Evolutionary conservation across 2,797 vertebrate species (phyloP).

Genomic region (Tadarida brasiliensis): DNA sequence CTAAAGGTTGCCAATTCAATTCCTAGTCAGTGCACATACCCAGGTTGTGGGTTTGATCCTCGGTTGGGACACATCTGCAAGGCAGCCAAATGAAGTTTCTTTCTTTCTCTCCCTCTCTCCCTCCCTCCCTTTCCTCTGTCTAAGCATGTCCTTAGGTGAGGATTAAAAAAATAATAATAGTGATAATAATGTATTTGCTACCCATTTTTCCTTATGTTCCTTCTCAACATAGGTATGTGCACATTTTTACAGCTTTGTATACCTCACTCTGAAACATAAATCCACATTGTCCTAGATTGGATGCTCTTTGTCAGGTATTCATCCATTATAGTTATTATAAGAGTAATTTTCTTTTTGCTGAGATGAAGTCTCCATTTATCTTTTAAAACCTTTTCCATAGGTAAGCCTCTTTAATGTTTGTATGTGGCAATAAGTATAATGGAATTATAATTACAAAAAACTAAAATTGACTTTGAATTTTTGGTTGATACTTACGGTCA

Average conservation of each 20-base stretch:
- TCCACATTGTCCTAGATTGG: neutral
- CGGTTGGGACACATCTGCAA: neutral
- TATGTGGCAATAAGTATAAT: neutral
- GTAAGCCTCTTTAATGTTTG: constrained; percentile 27
- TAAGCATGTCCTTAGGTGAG: neutral
- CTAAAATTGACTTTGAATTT: neutral
- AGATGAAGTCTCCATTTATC: constrained; percentile 27
- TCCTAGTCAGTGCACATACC: neutral
- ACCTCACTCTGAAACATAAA: constrained; percentile 6
- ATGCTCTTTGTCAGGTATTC: neutral
- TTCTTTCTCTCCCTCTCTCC: no score
- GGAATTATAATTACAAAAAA: constrained; percentile 41
- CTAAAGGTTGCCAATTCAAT: neutral
- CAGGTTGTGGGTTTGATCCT: neutral
- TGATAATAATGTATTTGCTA: constrained; percentile 16
- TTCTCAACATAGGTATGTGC: constrained; percentile 1
- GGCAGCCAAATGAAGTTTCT: neutral
- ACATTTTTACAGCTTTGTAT: constrained; percentile 36
- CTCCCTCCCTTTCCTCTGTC: no score
- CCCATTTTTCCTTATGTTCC: neutral
- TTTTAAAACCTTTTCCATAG: constrained; percentile 28
- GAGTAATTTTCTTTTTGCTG: constrained; percentile 57
- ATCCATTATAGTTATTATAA: neutral
- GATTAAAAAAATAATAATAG: neutral
- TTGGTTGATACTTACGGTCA: neutral